Evolutionary conservation across 2,113 vertebrate genomes (phyloP).

Genomic region (Apodemus speciosus): DNA sequence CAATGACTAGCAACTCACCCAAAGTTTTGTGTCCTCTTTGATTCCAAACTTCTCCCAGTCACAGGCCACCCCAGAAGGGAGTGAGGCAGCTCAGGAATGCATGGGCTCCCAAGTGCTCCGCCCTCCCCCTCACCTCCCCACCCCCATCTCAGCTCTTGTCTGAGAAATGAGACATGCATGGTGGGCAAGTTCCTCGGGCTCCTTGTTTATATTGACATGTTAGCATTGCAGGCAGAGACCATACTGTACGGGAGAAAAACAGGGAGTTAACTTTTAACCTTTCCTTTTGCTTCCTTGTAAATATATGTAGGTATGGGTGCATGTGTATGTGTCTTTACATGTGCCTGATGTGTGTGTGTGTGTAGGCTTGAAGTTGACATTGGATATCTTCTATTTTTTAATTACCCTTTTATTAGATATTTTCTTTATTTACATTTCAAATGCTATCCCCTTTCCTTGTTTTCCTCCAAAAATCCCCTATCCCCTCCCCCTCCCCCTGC

Average conservation of each 20-base stretch:
- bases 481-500: no score
- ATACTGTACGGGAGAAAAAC: background rate
- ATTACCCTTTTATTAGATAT: no score
- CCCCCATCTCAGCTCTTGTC: background rate
- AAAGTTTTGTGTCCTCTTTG: constrained; percentile 7
- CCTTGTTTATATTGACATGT: background rate
- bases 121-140: no score
- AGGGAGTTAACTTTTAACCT: background rate
- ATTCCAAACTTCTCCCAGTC: background rate
- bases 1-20: background rate
- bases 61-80: background rate
- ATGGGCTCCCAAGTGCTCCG: background rate
- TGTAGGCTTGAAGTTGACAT: background rate
- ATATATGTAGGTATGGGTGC: background rate
- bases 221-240: background rate
- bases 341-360: no score
- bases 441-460: no score
- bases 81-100: background rate
- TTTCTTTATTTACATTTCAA: no score
- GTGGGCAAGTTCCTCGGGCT: background rate
- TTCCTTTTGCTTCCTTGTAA: background rate
- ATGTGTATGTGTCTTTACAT: background rate
- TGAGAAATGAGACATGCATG: background rate
- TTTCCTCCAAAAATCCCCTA: no score
- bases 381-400: background rate